phyloP scores from a whole-genome alignment of 2,888 invertebrate genomes.

The Norana najaformis region DNA sequence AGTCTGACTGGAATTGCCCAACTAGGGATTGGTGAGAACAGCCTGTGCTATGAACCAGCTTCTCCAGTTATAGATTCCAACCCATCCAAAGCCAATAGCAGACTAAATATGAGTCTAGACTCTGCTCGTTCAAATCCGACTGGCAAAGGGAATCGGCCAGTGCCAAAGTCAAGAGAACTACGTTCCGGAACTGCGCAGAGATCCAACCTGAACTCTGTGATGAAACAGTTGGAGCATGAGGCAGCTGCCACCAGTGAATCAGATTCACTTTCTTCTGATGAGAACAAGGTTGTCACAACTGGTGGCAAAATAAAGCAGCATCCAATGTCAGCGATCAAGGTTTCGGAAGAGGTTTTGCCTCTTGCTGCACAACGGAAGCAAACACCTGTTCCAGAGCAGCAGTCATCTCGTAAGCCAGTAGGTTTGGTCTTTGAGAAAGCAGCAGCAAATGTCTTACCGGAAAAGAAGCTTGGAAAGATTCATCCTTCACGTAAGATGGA shows the following conservation, averaged over 20 bases:
- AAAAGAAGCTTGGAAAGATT: neutral
- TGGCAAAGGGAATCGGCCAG: neutral
- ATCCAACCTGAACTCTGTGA: no score
- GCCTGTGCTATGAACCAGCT: neutral
- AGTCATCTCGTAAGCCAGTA: neutral
- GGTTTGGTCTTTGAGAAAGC: constrained; percentile 6
- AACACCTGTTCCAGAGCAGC: neutral
- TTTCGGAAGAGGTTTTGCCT: neutral
- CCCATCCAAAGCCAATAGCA: neutral
- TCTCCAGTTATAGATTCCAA: neutral
- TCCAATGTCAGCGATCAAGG: neutral
- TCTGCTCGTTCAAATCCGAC: neutral
- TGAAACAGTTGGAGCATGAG: no score
- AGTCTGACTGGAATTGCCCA: constrained; percentile 23
- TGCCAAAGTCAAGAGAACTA: neutral
- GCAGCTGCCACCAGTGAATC: neutral
- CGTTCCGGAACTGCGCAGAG: neutral
- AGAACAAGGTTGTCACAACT: neutral
- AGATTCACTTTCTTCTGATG: neutral
- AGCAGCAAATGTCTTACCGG: neutral
- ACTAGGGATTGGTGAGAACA: constrained; percentile 8
- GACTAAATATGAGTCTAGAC: constrained; percentile 19
- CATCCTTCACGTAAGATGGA: neutral
- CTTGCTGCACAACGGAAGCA: neutral
- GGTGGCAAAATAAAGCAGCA: neutral